Base-by-base conservation (phyloP, 2,797 vertebrate genomes). In the Cirrhinus mrigala region DNA sequence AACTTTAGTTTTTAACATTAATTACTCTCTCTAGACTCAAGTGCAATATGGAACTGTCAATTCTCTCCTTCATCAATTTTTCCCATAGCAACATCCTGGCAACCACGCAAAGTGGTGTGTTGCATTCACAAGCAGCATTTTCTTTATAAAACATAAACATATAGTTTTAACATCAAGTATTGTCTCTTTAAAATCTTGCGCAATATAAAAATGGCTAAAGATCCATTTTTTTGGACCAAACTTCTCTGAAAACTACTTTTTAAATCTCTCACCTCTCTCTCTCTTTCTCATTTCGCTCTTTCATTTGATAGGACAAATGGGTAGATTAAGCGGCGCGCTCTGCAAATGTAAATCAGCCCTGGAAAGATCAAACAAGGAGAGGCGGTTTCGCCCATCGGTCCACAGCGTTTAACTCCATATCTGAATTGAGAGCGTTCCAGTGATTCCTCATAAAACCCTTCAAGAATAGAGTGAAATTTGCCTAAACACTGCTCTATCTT, bases 341-440 rank as follows among this genome's bases (percentile, higher is more conserved):
- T 82, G 81, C 66, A 85, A 94, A 94, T 94, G 93, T 92, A 94
- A 96, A 95, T 95, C 90, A 93, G 91, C 85, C 90, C 86, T 86
- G 90, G 77, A 90, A 90, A 94, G 93, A 94, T 95, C 90, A 95
- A 95, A 94, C 85, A 86, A 44, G 89, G 90, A 88, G 88, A 90
- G 91, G 88, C 89, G 89, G 92, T 93, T 93, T 91, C 92, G 91
- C 91, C 92, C 92, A 90, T 92, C 83, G 60, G 92, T 92, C 91
- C 86, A 87, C 62, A 82, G 85, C 68, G 89, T 87, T 92, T 88
- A 87, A 87, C 90, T 90, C 91, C 88, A 89, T 91, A 94, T 94
- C 92, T 91, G 91, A 92, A 92, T 86, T 91, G 87, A 91, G 91
- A 88, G 87, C 87, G 90, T 89, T 92, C 88, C 90, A 90, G 89